Evolutionary conservation across 2,113 vertebrate genomes (phyloP).

Genomic region (Centropus bengalensis): DNA sequence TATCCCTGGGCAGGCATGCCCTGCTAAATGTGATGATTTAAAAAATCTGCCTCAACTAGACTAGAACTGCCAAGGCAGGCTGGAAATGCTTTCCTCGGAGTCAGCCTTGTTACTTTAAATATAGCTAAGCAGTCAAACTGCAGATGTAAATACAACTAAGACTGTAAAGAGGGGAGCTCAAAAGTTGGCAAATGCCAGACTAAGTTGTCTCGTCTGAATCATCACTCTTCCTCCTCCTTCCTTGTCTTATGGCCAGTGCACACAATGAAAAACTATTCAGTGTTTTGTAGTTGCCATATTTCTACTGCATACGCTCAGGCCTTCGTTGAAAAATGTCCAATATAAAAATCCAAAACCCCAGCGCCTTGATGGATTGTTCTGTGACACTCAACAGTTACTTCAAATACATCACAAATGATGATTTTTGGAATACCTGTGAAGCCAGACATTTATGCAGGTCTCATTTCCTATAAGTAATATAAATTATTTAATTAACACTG

Average conservation of each 20-base stretch:
- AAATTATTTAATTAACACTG: not conserved
- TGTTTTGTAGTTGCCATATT: not conserved
- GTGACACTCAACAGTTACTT: not conserved
- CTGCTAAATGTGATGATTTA: not conserved
- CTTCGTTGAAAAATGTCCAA: not conserved
- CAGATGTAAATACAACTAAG: not conserved
- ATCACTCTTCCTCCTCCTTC: accelerated
- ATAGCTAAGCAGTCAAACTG: not conserved
- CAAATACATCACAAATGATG: not conserved
- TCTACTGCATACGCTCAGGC: not conserved
- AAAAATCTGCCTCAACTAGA: not conserved
- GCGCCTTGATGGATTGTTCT: not conserved
- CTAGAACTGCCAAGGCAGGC: not conserved
- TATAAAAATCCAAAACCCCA: not conserved
- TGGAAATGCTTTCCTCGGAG: not conserved
- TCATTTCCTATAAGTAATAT: not conserved
- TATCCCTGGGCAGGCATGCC: not conserved
- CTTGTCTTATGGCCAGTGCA: not conserved
- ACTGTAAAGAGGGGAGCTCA: not conserved
- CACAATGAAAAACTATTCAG: not conserved
- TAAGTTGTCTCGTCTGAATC: not conserved
- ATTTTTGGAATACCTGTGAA: not conserved
- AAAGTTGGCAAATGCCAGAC: not conserved
- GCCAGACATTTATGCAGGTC: not conserved
- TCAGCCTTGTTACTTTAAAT: not conserved